Conservation (phyloP, 2,797 vertebrate genomes). For the Lutjanus campechanus region DNA sequence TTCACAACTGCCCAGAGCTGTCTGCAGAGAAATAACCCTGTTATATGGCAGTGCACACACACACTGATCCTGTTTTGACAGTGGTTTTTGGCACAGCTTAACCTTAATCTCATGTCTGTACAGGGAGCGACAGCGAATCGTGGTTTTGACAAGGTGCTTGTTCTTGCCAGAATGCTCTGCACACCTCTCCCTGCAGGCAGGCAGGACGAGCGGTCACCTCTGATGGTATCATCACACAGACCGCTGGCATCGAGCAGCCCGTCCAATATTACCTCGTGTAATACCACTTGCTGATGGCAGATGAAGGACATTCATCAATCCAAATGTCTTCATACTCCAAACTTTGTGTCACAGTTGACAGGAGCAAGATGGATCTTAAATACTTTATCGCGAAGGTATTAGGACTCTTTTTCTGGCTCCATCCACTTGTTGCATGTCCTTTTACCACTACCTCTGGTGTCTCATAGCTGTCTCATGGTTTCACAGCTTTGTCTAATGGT, state of each 20-base stretch:
- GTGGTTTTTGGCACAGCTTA: conserved; percentile 75
- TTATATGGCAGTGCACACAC: conserved; percentile 43
- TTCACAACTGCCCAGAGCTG: conserved; percentile 60
- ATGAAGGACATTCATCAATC: conserved; percentile 63
- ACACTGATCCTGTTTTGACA: conserved; percentile 74
- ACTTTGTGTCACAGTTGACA: conserved; percentile 59
- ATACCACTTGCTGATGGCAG: conserved; percentile 49
- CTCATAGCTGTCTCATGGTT: neutral
- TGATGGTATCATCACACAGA: conserved; percentile 57
- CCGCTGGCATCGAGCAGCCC: conserved; percentile 35
- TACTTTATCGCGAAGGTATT: conserved; percentile 34
- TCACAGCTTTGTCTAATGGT: neutral
- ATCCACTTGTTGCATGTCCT: conserved; percentile 30
- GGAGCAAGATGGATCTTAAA: conserved; percentile 54
- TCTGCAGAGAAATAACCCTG: conserved; percentile 69
- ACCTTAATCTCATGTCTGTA: conserved; percentile 76
- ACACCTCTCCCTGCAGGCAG: conserved; percentile 31
- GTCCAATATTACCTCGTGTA: conserved; percentile 53
- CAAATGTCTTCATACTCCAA: conserved; percentile 57
- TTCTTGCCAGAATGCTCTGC: conserved; percentile 52
- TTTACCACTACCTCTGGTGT: neutral
- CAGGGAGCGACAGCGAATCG: conserved; percentile 59
- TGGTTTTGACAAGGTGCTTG: conserved; percentile 60
- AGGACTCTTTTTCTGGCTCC: neutral
- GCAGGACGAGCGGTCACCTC: conserved; percentile 53